These are phyloP conservation scores for Chrosomus eos DNA, from an alignment of 2,797 vertebrate species.

Conservation along the genomic window DNA sequence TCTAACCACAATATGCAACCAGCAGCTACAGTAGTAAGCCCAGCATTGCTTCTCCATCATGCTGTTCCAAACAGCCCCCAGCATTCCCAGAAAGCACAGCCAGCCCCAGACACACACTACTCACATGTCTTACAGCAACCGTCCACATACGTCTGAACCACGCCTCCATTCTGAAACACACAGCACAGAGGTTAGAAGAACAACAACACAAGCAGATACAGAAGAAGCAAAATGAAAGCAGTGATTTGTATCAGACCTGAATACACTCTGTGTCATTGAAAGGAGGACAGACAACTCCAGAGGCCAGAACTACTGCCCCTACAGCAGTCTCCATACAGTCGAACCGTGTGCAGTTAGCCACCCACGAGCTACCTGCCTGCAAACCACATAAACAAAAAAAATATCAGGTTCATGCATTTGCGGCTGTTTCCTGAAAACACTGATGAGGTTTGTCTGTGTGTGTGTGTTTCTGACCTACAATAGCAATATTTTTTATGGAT, in stretches of 20 bases:
- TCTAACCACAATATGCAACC: constrained; percentile 65
- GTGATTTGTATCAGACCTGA: constrained; percentile 84
- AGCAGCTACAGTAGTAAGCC: constrained; percentile 68
- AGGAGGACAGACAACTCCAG: constrained; percentile 89
- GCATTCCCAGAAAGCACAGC: constrained; percentile 70
- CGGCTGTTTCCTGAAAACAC: neutral
- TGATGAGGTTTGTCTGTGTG: neutral
- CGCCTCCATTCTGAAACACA: constrained; percentile 88
- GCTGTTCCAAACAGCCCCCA: constrained; percentile 70
- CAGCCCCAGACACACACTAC: constrained; percentile 73
- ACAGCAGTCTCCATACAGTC: constrained; percentile 88
- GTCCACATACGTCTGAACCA: constrained; percentile 90
- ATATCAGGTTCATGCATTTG: neutral
- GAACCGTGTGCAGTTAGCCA: constrained; percentile 91
- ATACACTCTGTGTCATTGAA: constrained; percentile 96
- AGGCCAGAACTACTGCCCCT: constrained; percentile 85
- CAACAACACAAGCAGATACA: neutral
- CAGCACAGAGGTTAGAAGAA: constrained; percentile 55
- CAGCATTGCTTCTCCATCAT: constrained; percentile 67
- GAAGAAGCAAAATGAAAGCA: neutral
- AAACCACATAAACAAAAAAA: constrained; percentile 15
- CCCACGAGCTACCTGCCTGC: constrained; percentile 93
- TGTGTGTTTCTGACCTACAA: neutral
- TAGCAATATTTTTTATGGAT: neutral
- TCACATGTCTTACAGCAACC: constrained; percentile 99